phyloP scores from a whole-genome alignment of 2,888 invertebrate species.

The Petrophora chlorosata region DNA sequence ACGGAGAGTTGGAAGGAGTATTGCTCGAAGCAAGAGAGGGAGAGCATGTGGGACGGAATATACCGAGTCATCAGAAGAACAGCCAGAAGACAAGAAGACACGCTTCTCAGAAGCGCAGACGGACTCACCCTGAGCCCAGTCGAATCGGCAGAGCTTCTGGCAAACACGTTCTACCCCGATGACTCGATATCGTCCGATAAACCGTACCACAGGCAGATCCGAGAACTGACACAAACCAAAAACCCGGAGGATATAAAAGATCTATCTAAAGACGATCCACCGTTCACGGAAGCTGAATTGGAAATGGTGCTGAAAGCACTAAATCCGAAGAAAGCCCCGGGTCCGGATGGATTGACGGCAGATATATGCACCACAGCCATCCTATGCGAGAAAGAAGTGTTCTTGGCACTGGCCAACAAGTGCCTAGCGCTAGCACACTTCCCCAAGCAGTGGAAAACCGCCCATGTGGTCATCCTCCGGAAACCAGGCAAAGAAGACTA shows the following conservation, averaged over 20 bases:
- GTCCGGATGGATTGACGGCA: neutral
- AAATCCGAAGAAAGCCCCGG: neutral
- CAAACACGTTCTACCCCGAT: neutral
- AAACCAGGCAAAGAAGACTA: too few relatives aligned
- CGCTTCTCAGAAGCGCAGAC: too few relatives aligned
- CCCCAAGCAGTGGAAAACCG: too few relatives aligned
- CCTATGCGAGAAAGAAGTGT: neutral
- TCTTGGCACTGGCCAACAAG: neutral
- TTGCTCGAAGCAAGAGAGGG: too few relatives aligned
- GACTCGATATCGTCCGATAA: neutral
- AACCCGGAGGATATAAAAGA: neutral
- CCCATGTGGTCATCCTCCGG: too few relatives aligned
- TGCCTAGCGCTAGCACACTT: too few relatives aligned
- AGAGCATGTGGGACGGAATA: neutral
- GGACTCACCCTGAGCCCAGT: neutral
- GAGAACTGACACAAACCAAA: neutral
- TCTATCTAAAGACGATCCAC: neutral
- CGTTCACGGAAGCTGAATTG: too few relatives aligned
- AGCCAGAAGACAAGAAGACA: neutral
- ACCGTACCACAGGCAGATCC: neutral
- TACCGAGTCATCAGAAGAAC: conserved; percentile 42
- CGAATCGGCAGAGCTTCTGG: neutral
- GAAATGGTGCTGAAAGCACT: neutral
- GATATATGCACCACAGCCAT: neutral
- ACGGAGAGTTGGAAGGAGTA: too few relatives aligned